These are phyloP conservation scores for Anhinga rufa DNA, from an alignment of 2,113 vertebrate species.

Conservation along the genomic window DNA sequence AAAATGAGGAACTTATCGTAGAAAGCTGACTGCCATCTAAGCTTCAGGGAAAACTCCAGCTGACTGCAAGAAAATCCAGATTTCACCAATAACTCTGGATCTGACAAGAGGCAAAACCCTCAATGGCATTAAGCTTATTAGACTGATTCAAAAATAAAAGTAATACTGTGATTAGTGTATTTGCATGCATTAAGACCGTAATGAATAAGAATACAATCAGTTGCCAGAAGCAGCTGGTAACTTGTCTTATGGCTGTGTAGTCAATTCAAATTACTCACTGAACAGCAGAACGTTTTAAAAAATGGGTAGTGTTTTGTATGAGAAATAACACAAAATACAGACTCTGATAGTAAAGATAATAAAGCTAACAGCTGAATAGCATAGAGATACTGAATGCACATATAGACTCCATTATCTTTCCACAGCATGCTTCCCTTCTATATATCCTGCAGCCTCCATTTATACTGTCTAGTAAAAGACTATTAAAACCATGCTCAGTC, in stretches of 20 bases:
- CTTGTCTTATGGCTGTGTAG: background rate
- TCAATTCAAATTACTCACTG: background rate
- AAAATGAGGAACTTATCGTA: background rate
- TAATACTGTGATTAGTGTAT: constrained; percentile 3
- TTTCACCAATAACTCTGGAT: background rate
- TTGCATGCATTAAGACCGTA: background rate
- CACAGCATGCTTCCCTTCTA: background rate
- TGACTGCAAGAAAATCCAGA: background rate
- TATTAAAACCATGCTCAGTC: background rate
- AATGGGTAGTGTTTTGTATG: background rate
- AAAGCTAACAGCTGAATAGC: background rate
- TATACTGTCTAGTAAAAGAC: background rate
- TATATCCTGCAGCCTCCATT: background rate
- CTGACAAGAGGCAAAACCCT: background rate
- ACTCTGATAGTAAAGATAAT: background rate
- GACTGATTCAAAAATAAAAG: background rate
- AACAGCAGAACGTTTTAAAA: background rate
- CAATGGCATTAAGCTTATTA: background rate
- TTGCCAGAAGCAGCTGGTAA: constrained; percentile 9
- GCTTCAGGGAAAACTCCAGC: background rate
- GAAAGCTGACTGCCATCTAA: background rate
- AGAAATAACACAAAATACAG: background rate
- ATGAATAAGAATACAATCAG: background rate
- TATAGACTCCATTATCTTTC: background rate
- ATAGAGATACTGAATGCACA: background rate